Evolutionary conservation across 2,888 invertebrate species (phyloP).

Genomic region (Drosophila mettleri): DNA sequence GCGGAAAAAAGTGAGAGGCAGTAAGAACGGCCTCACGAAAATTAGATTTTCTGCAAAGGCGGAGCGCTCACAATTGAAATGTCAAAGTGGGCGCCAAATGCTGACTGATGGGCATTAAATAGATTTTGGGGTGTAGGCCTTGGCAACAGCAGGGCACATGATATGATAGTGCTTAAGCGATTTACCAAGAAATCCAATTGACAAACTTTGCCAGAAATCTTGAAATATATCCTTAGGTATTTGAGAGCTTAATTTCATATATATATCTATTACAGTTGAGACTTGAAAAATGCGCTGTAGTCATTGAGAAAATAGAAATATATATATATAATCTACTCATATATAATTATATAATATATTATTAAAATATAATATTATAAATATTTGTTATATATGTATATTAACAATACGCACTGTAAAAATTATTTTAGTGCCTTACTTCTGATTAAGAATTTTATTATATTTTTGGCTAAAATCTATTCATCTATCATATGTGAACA

Average conservation of each 20-base stretch:
- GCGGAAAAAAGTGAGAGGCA: conserved; percentile 7
- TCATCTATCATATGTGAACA: neutral
- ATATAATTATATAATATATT: no score
- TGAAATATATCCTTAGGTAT: neutral
- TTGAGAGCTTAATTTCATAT: neutral
- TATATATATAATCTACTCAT: neutral
- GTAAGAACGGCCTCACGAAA: conserved; percentile 30
- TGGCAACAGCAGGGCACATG: conserved; percentile 15
- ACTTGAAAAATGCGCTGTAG: neutral
- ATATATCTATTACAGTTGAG: neutral
- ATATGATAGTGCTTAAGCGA: conserved; percentile 1
- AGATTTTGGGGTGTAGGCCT: conserved; percentile 17
- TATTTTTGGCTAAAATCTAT: neutral
- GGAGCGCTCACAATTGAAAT: conserved; percentile 40
- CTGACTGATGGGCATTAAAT: conserved; percentile 50
- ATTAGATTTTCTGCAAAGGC: conserved; percentile 26
- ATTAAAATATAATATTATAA: no score
- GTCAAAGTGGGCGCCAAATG: conserved; percentile 33
- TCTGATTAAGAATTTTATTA: neutral
- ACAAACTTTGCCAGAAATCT: neutral
- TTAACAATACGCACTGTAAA: no score
- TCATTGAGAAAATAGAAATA: neutral
- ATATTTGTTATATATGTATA: no score
- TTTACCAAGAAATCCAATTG: conserved; percentile 12
- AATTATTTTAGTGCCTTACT: no score